Conservation (phyloP, 2,113 vertebrate species). For the Eidolon helvum region DNA sequence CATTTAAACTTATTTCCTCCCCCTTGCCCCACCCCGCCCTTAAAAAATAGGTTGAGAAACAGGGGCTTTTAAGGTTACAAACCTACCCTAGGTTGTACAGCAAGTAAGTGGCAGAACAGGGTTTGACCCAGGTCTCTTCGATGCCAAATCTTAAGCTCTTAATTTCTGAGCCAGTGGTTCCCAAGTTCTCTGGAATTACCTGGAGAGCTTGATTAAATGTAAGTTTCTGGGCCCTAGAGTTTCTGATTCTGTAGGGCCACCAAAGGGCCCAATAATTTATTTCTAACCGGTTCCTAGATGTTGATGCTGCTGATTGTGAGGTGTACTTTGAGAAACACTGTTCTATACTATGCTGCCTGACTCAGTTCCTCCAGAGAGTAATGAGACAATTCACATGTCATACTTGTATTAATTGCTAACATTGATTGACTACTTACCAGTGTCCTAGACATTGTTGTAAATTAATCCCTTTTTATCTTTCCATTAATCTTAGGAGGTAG, state of each 20-base stretch:
- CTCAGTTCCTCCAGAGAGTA: background rate
- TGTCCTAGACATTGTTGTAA: background rate
- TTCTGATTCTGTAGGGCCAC: background rate
- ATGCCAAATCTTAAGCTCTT: background rate
- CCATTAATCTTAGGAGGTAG: background rate
- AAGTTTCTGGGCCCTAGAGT: background rate
- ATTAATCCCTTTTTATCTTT: background rate
- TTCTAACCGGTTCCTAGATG: background rate
- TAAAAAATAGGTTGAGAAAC: background rate
- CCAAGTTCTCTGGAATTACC: background rate
- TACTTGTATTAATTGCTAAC: background rate
- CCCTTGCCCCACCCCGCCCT: fast-evolving
- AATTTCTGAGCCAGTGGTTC: background rate
- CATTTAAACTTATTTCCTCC: background rate
- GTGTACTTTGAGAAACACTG: background rate
- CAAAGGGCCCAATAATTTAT: background rate
- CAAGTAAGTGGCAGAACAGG: background rate
- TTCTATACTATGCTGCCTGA: background rate
- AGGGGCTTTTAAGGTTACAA: background rate
- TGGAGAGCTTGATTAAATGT: background rate
- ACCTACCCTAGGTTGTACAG: background rate
- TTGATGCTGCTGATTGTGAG: background rate
- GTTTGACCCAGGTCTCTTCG: background rate
- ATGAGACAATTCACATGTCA: fast-evolving
- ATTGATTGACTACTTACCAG: background rate